Percentiles rank a stretch among this genome's conserved stretches.
Conservation (phyloP, 2,797 vertebrate genomes). For the Gephyroberyx darwinii region DNA sequence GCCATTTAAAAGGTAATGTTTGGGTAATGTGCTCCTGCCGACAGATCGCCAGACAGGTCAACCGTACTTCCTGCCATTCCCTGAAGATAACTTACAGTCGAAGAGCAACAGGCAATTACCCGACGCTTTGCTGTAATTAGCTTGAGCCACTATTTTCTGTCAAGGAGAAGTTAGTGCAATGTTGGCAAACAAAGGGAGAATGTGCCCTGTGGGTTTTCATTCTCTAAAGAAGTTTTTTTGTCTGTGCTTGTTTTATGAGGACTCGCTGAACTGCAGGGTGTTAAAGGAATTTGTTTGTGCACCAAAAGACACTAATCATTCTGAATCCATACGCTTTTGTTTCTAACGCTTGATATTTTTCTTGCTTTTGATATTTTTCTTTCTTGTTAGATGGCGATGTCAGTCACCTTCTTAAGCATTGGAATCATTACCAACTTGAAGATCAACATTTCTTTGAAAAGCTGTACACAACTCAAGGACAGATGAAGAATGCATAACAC, state of each 20-base stretch:
- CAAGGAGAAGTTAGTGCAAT: conserved; percentile 28
- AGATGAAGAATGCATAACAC: not conserved
- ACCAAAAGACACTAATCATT: not conserved
- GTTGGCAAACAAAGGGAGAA: not conserved
- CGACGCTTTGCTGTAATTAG: conserved; percentile 79
- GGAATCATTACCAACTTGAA: not conserved
- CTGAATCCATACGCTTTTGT: not conserved
- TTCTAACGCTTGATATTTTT: too few relatives aligned
- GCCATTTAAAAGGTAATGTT: conserved; percentile 67
- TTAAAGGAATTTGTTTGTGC: not conserved
- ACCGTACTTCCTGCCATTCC: conserved; percentile 27
- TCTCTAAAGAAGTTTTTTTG: not conserved
- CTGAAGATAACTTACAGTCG: conserved; percentile 48
- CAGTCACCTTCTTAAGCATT: not conserved
- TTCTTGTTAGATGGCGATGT: not conserved
- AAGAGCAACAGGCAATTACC: conserved; percentile 78
- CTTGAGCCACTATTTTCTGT: conserved; percentile 70
- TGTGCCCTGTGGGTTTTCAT: not conserved
- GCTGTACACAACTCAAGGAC: too few relatives aligned
- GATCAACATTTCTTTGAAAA: too few relatives aligned
- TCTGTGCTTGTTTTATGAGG: too few relatives aligned
- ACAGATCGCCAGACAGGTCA: conserved; percentile 63
- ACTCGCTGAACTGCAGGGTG: too few relatives aligned
- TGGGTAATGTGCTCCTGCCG: conserved; percentile 72
- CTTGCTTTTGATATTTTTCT: not conserved